Evolutionary conservation across 2,113 vertebrate genomes (phyloP).

Genomic region (Hiodon tergisus): DNA sequence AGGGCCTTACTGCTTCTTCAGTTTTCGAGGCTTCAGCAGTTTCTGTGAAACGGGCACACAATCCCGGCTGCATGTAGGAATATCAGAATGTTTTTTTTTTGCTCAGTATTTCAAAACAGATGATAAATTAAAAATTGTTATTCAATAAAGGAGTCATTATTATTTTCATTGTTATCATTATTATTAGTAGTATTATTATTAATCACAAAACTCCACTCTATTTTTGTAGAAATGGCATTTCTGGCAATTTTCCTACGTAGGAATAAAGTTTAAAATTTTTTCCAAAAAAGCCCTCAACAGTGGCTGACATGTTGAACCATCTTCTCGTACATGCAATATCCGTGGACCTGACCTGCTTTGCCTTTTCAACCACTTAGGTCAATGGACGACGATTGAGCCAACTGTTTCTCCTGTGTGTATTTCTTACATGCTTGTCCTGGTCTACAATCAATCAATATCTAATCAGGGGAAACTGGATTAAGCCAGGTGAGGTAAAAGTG

Average conservation of each 20-base stretch:
- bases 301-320: neutral
- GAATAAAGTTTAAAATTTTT: slow-evolving; percentile 53
- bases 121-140: slow-evolving; percentile 26
- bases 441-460: too few relatives aligned
- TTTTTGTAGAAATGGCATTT: slow-evolving; percentile 56
- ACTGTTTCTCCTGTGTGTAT: too few relatives aligned
- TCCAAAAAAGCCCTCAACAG: slow-evolving; percentile 29
- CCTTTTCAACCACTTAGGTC: too few relatives aligned
- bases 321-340: too few relatives aligned
- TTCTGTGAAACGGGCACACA: neutral
- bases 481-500: neutral
- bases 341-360: neutral
- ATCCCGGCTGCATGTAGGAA: neutral
- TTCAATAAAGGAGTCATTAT: slow-evolving; percentile 23
- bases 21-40: neutral
- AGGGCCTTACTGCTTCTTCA: neutral
- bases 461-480: neutral
- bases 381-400: too few relatives aligned
- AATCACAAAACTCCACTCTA: slow-evolving; percentile 49
- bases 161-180: slow-evolving; percentile 35
- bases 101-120: slow-evolving; percentile 46
- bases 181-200: slow-evolving; percentile 35
- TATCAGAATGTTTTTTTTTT: slow-evolving; percentile 35
- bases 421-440: too few relatives aligned
- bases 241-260: slow-evolving; percentile 48